Conservation (phyloP, 2,888 invertebrate genomes). For the Clunio marinus region DNA sequence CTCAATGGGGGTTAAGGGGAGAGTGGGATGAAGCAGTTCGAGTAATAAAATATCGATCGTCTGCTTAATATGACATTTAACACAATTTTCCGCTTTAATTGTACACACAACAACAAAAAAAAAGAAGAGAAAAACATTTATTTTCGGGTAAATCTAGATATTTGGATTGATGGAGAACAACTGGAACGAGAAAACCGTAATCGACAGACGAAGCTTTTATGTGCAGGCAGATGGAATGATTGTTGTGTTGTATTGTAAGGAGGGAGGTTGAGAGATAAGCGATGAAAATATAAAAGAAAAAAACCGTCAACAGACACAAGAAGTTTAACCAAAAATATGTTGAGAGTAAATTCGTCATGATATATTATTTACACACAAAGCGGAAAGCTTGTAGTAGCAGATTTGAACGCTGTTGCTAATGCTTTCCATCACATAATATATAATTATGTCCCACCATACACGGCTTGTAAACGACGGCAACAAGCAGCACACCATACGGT, state of each 20-base stretch:
- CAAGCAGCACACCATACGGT: background rate
- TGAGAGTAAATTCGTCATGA: slow-evolving; percentile 6
- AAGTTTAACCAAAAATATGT: too few species aligned
- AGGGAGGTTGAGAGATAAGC: background rate
- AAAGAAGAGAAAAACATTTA: slow-evolving; percentile 18
- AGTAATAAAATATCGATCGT: slow-evolving; percentile 27
- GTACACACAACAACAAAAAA: slow-evolving; percentile 28
- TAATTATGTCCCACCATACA: slow-evolving; percentile 3
- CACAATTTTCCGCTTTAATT: slow-evolving; percentile 38
- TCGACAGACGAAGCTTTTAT: slow-evolving; percentile 15
- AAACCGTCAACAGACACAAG: background rate
- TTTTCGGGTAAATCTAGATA: background rate
- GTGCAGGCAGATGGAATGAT: too few species aligned
- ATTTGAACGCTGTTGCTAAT: background rate
- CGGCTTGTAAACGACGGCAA: background rate
- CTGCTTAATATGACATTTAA: slow-evolving; percentile 37
- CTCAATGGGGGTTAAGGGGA: background rate
- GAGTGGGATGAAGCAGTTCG: background rate
- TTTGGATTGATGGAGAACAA: too few species aligned
- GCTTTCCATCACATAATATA: background rate
- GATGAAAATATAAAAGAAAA: slow-evolving; percentile 2
- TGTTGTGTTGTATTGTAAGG: background rate
- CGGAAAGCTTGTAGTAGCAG: slow-evolving; percentile 12
- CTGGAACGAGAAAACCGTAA: background rate
- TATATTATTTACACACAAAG: slow-evolving; percentile 12